A percentile compares a stretch with the other conserved stretches of the same genome.
phyloP scores from a whole-genome alignment of 2,888 invertebrate genomes.

The Ditylenchus weischeri region DNA sequence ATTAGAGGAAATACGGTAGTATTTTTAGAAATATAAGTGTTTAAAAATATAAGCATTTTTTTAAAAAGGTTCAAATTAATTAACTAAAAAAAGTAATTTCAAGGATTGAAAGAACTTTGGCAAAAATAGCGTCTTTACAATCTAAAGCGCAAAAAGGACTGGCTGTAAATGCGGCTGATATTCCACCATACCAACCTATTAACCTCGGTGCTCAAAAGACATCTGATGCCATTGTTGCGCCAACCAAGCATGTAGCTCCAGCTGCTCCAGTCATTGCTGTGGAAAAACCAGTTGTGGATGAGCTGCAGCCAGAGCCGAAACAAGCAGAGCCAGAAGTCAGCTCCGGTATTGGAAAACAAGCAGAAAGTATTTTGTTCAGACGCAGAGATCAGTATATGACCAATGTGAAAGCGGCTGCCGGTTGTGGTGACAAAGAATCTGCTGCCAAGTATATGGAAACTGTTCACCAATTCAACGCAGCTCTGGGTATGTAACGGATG shows the following conservation, averaged over 20 bases:
- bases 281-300: no score
- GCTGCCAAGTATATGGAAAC: constrained; percentile 15
- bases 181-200: not conserved
- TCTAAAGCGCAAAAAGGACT: not conserved
- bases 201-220: not conserved
- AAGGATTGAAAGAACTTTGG: not conserved
- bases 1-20: no score
- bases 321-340: not conserved
- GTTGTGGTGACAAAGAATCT: constrained; percentile 6
- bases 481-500: constrained; percentile 7
- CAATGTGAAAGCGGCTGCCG: constrained; percentile 16
- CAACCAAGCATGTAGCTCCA: not conserved
- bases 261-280: not conserved
- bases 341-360: not conserved
- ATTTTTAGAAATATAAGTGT: no score
- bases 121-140: not conserved
- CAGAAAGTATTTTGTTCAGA: constrained; percentile 15
- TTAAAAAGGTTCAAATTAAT: no score
- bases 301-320: no score
- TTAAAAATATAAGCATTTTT: no score
- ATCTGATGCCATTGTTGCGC: not conserved
- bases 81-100: no score
- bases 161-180: not conserved
- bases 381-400: constrained; percentile 22
- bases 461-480: constrained; percentile 23